Percentiles rank a stretch among this genome's conserved stretches.
Evolutionary conservation across 2,888 invertebrate species (phyloP).

Genomic region (Xanthorhoe spadicearia): DNA sequence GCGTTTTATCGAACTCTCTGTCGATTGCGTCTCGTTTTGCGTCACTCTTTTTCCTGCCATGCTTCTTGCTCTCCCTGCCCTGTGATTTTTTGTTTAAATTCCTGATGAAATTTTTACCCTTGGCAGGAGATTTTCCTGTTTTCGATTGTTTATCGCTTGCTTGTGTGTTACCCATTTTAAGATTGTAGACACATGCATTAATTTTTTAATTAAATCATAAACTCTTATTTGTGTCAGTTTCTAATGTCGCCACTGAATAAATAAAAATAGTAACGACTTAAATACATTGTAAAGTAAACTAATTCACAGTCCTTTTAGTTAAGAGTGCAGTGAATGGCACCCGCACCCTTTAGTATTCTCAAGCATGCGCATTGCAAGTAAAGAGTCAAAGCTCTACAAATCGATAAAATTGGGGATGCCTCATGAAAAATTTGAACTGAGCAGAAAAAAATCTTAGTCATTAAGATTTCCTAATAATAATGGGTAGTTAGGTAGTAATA

Average conservation of each 20-base stretch:
- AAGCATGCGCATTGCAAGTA: constrained; percentile 53
- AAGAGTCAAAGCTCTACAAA: constrained; percentile 31
- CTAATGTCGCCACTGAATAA: constrained; percentile 23
- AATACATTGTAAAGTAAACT: constrained; percentile 33
- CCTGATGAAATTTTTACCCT: constrained; percentile 83
- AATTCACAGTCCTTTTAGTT: constrained; percentile 62
- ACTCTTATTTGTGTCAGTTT: not conserved
- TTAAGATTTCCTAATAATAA: not conserved
- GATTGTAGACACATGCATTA: not conserved
- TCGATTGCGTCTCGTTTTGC: constrained; percentile 69
- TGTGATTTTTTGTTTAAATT: constrained; percentile 77
- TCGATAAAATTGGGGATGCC: constrained; percentile 51
- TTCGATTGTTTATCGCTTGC: constrained; percentile 80
- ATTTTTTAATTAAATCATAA: not conserved
- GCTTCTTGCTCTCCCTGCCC: constrained; percentile 74
- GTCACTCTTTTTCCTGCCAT: constrained; percentile 72
- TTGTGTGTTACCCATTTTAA: constrained; percentile 83
- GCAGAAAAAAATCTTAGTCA: not conserved
- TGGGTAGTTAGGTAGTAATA: no score
- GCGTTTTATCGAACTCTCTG: constrained; percentile 76
- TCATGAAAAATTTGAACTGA: constrained; percentile 18
- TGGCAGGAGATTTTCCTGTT: constrained; percentile 83
- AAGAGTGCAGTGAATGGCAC: constrained; percentile 31
- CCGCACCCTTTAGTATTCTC: constrained; percentile 39
- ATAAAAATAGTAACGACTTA: constrained; percentile 30